Conservation (phyloP, 2,113 vertebrate genomes). For the Rhineura floridana region DNA sequence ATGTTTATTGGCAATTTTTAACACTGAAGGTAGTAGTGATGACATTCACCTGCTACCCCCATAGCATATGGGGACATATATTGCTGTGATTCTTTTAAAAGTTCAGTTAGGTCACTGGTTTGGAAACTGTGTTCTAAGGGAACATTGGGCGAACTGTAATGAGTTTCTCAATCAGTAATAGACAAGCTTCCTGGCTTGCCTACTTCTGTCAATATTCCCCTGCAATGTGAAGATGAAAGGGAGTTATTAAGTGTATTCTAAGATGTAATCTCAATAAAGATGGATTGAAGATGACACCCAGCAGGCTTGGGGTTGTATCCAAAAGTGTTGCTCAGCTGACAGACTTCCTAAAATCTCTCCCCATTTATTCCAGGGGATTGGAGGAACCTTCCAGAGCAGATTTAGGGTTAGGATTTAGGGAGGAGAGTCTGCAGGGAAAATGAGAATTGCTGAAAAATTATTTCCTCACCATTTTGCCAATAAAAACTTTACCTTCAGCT, state of each 20-base stretch:
- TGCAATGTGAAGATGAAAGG: neutral
- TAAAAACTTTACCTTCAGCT: too few relatives aligned
- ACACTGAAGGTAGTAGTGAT: neutral
- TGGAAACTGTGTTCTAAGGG: neutral
- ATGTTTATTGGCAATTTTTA: neutral
- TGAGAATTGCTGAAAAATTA: too few relatives aligned
- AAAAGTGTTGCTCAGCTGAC: too few relatives aligned
- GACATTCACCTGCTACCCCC: neutral
- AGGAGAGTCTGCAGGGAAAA: too few relatives aligned
- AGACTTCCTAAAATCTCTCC: too few relatives aligned
- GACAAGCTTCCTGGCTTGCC: neutral
- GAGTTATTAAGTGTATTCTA: neutral
- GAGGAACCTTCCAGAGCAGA: too few relatives aligned
- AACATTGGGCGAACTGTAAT: neutral
- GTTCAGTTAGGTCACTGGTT: neutral
- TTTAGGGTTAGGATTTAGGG: too few relatives aligned
- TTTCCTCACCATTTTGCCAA: too few relatives aligned
- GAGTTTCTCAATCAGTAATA: neutral
- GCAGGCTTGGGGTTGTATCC: conserved; percentile 12
- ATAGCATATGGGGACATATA: neutral
- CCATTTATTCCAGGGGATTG: too few relatives aligned
- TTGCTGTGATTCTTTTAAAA: too few relatives aligned
- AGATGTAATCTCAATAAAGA: neutral
- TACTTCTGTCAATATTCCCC: neutral
- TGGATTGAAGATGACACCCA: neutral